These are phyloP conservation scores for Phocides pigmalion DNA, from an alignment of 1,140 invertebrate genomes.

Conservation along the genomic window DNA sequence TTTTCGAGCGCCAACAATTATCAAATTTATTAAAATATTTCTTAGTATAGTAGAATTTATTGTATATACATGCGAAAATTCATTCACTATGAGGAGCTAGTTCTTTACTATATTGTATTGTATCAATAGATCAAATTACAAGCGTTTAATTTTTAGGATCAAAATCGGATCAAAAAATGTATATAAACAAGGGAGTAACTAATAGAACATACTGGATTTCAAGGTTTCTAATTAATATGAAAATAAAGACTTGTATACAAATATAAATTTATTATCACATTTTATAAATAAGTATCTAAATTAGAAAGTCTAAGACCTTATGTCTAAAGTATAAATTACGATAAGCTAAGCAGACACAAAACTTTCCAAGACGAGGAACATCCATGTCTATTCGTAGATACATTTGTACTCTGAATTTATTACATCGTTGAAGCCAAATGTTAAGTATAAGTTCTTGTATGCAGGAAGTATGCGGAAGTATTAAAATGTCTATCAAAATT, in stretches of 20 bases:
- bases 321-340: conserved; percentile 74
- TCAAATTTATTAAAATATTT: conserved; percentile 19
- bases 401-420: conserved; percentile 48
- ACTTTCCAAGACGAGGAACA: conserved; percentile 45
- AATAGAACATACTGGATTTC: conserved; percentile 5
- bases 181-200: too few species aligned
- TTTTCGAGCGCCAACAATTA: conserved; percentile 13
- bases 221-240: conserved; percentile 32
- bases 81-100: too few species aligned
- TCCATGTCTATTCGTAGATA: conserved; percentile 32
- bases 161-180: too few species aligned
- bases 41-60: too few species aligned
- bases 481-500: conserved; percentile 28
- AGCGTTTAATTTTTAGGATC: too few species aligned
- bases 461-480: conserved; percentile 1
- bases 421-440: conserved; percentile 23
- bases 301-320: conserved; percentile 67
- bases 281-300: conserved; percentile 79
- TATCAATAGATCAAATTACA: too few species aligned
- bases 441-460: conserved; percentile 4
- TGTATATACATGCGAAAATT: too few species aligned
- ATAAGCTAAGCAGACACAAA: conserved; percentile 61
- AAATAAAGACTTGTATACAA: conserved; percentile 43
- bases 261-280: conserved; percentile 83
- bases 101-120: too few species aligned